Base-by-base conservation (phyloP, 2,113 vertebrate species). In the Pseudonaja textilis region DNA sequence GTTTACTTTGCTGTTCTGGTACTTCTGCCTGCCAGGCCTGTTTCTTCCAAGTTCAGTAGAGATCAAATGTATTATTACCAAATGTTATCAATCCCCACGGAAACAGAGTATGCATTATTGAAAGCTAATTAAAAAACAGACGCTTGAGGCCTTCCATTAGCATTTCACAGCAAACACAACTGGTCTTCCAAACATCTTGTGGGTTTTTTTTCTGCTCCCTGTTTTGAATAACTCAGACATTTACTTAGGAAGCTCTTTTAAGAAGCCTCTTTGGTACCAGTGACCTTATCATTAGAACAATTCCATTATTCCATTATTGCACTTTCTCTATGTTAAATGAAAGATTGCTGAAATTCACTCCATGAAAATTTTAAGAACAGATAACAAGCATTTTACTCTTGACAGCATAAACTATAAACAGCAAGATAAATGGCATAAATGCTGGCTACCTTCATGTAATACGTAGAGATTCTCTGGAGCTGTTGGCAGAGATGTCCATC, bases 221-320 rank as follows among this genome's bases (percentile, higher is more conserved):
- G 92, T 95, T 96, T 96, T 95, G 90, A 92, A 90, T 95, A 93
- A 90, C 94, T 0, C 42, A 95, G 88, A 93, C 42, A 88, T 97
- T 96, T 94, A 85, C 92, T 93, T 94, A 94, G 95, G 93, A 93
- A 94, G 94, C 81, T 93, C 92, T 95, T 55, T 86, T 1, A 42
- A 93, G 93, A 96, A 94, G 22, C 2, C 81, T 91, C 92, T 95
- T 94, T 94, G 88, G 91, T 91, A 93, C 90, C 90, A 87, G 90
- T 96, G 89, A 92, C 94, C 87, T 96, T 97, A 94, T 96, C 92
- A 92, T 52, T 92, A 94, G 96, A 95, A 92, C 89, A 5, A 0
- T 94, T 96, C 86, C 95, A 96, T 96, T 92, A 93, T 95, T 91
- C 89, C 97, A 96, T 92, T 95, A 90, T 61, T 95, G 81, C 90